phyloP scores from a whole-genome alignment of 2,797 vertebrate genomes.

The Eleutherodactylus coqui region DNA sequence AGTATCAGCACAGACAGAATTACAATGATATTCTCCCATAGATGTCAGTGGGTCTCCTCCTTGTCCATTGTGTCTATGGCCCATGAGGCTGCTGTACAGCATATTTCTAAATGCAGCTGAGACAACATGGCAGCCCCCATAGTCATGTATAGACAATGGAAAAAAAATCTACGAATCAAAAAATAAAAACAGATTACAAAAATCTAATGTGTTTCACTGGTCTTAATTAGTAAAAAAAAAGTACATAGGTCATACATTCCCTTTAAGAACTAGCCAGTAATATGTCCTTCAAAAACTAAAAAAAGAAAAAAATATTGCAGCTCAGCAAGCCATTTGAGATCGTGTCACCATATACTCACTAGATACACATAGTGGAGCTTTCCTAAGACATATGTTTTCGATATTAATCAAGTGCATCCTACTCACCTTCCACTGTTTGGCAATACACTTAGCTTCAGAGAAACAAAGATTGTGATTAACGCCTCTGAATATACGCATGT shows the following conservation, averaged over 20 bases:
- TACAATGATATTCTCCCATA: too few relatives aligned
- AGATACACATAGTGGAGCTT: neutral
- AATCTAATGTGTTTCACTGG: too few relatives aligned
- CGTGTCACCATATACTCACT: neutral
- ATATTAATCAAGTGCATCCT: conserved; percentile 21
- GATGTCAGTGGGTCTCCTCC: too few relatives aligned
- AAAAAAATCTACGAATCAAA: too few relatives aligned
- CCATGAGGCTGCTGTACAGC: too few relatives aligned
- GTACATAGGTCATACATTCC: neutral
- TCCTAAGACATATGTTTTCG: neutral
- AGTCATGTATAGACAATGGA: too few relatives aligned
- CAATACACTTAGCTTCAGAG: conserved; percentile 12
- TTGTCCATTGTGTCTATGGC: too few relatives aligned
- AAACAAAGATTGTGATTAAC: conserved; percentile 27
- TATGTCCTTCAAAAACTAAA: neutral
- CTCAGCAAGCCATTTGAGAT: neutral
- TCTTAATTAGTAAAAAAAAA: too few relatives aligned
- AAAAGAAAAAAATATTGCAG: neutral
- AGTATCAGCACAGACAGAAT: too few relatives aligned
- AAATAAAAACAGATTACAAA: too few relatives aligned
- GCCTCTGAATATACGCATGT: conserved; percentile 24
- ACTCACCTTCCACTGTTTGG: conserved; percentile 12
- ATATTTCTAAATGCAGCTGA: too few relatives aligned
- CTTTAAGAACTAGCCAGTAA: neutral
- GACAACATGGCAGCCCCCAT: too few relatives aligned